Conservation (phyloP, 2,113 vertebrate species). For the Leptocoma aspasia region DNA sequence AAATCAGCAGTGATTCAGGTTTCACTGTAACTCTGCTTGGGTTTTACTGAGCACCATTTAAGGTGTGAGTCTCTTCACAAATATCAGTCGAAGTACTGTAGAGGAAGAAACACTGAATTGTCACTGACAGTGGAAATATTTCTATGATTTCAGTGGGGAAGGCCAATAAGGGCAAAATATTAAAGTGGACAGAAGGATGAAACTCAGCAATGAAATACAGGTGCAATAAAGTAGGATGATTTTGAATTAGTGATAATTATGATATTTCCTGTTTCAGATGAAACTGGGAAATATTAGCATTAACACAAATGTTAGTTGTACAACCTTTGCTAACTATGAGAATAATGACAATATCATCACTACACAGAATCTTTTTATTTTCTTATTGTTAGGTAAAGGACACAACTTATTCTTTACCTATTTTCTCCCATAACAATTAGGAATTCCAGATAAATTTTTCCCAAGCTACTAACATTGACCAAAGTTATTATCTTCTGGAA, state of each 20-base stretch:
- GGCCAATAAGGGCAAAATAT: neutral
- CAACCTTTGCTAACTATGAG: neutral
- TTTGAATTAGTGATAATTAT: neutral
- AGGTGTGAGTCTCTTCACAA: neutral
- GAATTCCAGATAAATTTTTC: neutral
- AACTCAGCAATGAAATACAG: accelerated
- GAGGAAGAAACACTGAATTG: neutral
- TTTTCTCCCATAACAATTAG: neutral
- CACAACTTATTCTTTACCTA: neutral
- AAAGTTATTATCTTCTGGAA: neutral
- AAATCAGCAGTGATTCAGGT: neutral
- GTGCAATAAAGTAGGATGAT: neutral
- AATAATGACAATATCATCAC: neutral
- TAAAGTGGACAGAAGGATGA: neutral
- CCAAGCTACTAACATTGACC: neutral
- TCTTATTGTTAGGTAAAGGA: neutral
- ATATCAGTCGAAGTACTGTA: neutral
- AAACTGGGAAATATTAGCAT: neutral
- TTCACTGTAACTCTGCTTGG: neutral
- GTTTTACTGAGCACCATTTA: neutral
- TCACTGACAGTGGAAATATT: neutral
- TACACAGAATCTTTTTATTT: neutral
- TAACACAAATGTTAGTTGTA: neutral
- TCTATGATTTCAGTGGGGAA: neutral
- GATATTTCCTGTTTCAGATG: neutral